These are phyloP conservation scores for Fragum fragum DNA, from an alignment of 2,888 invertebrate species.

Conservation along the genomic window DNA sequence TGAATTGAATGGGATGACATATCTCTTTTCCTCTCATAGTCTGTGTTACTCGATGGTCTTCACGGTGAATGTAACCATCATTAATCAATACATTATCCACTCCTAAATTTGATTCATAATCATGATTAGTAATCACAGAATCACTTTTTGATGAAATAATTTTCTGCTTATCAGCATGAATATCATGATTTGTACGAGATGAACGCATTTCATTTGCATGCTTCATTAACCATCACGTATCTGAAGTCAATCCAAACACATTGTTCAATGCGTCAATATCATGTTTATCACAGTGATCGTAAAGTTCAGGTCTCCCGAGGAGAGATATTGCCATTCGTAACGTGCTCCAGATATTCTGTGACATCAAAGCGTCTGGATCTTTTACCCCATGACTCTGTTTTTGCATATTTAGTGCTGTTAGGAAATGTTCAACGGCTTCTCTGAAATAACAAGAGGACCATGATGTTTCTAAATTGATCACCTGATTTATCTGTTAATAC, in stretches of 20 bases:
- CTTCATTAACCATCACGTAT: constrained; percentile 56
- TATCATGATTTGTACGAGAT: no score
- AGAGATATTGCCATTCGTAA: constrained; percentile 94
- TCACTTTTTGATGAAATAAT: neutral
- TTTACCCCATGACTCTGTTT: constrained; percentile 90
- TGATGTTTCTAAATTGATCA: no score
- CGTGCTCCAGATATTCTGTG: constrained; percentile 97
- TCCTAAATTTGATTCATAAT: neutral
- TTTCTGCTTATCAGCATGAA: neutral
- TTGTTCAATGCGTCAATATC: constrained; percentile 85
- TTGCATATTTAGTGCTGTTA: constrained; percentile 97
- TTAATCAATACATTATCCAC: neutral
- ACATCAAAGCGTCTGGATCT: constrained; percentile 89
- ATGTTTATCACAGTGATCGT: constrained; percentile 88
- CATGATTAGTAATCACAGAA: neutral
- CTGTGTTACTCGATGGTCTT: neutral
- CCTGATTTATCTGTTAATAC: no score
- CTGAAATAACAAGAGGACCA: constrained; percentile 88
- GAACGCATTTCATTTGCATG: no score
- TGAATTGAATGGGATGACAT: no score
- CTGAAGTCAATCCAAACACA: constrained; percentile 83
- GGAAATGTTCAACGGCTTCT: constrained; percentile 98
- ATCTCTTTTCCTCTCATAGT: no score
- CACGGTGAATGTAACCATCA: neutral
- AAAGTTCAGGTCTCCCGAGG: constrained; percentile 90